These are phyloP conservation scores for Thryonomys swinderianus DNA, from an alignment of 2,113 vertebrate species.

Conservation along the genomic window DNA sequence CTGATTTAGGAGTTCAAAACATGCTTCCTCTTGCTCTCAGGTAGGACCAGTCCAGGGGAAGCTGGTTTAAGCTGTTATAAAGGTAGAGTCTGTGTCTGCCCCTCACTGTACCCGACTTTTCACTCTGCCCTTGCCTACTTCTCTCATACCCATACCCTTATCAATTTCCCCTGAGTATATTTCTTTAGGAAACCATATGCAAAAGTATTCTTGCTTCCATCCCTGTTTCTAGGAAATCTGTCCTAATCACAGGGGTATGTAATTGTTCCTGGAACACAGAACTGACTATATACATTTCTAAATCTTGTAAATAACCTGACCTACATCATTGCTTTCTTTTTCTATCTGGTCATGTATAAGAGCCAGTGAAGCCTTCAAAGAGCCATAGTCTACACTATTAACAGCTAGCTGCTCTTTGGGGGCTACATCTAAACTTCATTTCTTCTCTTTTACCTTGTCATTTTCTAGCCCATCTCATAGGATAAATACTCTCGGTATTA, in stretches of 20 bases:
- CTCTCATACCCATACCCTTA: neutral
- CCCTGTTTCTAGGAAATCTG: neutral
- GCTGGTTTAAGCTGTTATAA: neutral
- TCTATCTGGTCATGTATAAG: neutral
- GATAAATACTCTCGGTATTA: neutral
- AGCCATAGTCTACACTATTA: neutral
- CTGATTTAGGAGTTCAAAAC: neutral
- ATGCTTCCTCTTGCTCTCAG: neutral
- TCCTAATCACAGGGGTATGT: neutral
- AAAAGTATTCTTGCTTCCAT: neutral
- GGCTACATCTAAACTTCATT: neutral
- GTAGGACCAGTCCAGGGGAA: neutral
- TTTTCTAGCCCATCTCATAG: neutral
- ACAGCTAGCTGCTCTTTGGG: neutral
- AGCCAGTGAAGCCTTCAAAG: neutral
- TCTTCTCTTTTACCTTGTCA: neutral
- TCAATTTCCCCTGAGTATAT: neutral
- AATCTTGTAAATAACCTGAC: neutral
- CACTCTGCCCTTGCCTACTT: neutral
- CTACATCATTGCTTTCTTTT: neutral
- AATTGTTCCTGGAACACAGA: neutral
- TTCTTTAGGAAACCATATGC: neutral
- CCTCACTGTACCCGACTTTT: neutral
- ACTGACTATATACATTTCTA: neutral
- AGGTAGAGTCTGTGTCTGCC: too few species aligned